Evolutionary conservation across 2,888 invertebrate genomes (phyloP).

Genomic region (Folsomia manolachei): DNA sequence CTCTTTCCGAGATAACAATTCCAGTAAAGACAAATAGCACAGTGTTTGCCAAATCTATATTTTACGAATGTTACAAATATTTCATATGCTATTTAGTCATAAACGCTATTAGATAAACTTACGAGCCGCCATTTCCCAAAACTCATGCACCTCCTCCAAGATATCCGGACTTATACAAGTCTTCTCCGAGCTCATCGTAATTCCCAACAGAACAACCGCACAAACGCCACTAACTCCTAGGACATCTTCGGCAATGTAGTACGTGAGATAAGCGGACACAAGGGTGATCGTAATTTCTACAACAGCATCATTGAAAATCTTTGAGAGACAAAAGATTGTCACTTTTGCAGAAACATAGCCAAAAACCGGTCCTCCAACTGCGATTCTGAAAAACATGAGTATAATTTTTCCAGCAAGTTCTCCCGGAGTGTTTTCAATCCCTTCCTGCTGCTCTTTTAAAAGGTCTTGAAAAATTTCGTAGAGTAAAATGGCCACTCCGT

Average conservation of each 20-base stretch:
- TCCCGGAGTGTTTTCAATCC: background rate
- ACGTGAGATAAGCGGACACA: conserved; percentile 55
- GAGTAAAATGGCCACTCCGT: conserved; percentile 56
- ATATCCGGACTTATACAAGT: conserved; percentile 56
- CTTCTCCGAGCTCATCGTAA: conserved; percentile 55
- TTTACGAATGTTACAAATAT: background rate
- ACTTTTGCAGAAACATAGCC: conserved; percentile 54
- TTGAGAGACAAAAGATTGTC: conserved; percentile 53
- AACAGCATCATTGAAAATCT: conserved; percentile 54
- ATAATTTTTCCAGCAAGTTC: conserved; percentile 23
- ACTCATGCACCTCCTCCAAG: conserved; percentile 55
- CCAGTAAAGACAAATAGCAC: conserved; percentile 64
- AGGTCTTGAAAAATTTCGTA: conserved; percentile 53
- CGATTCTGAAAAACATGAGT: conserved; percentile 51
- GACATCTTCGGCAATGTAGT: conserved; percentile 52
- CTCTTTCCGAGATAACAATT: conserved; percentile 61
- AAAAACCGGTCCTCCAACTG: conserved; percentile 54
- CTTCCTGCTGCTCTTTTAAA: background rate
- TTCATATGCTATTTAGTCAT: too few species aligned
- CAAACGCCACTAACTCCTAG: conserved; percentile 55
- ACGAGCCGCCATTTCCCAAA: conserved; percentile 53
- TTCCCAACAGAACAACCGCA: conserved; percentile 56
- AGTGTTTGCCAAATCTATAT: conserved; percentile 57
- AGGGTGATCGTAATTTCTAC: conserved; percentile 56
- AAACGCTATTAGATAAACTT: too few species aligned